Conservation (phyloP, 2,113 vertebrate species). For the Nematolebias whitei region DNA sequence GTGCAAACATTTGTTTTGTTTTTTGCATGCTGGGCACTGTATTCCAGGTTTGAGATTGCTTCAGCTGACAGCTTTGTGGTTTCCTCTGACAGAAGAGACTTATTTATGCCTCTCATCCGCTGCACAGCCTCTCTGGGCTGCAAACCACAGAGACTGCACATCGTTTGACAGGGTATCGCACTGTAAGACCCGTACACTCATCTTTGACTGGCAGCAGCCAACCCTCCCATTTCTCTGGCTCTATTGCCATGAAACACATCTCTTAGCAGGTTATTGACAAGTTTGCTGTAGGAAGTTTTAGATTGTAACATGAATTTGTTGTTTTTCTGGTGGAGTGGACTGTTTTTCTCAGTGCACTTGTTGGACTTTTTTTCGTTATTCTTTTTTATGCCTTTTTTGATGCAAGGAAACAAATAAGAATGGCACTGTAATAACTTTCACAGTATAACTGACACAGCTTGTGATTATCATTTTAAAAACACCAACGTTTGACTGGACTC, state of each 20-base stretch:
- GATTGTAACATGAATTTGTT: slow-evolving; percentile 32
- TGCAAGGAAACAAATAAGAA: background rate
- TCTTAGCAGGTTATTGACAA: slow-evolving; percentile 53
- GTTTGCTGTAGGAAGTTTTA: slow-evolving; percentile 43
- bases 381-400: slow-evolving; percentile 15
- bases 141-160: slow-evolving; percentile 63
- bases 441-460: background rate
- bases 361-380: too few species aligned
- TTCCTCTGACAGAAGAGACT: slow-evolving; percentile 61
- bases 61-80: slow-evolving; percentile 66
- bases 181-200: slow-evolving; percentile 61
- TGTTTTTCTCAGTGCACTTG: slow-evolving; percentile 6
- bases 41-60: slow-evolving; percentile 41
- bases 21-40: slow-evolving; percentile 24
- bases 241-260: slow-evolving; percentile 39
- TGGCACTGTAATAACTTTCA: background rate
- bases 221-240: slow-evolving; percentile 51
- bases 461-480: background rate
- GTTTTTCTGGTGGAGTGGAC: slow-evolving; percentile 6
- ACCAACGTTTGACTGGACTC: background rate
- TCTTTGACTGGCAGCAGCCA: slow-evolving; percentile 66
- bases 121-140: slow-evolving; percentile 51
- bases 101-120: slow-evolving; percentile 70
- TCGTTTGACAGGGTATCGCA: slow-evolving; percentile 64
- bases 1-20: slow-evolving; percentile 23